Base-by-base conservation (phyloP, 2,888 invertebrate genomes). In the Seira sanloemensis region DNA sequence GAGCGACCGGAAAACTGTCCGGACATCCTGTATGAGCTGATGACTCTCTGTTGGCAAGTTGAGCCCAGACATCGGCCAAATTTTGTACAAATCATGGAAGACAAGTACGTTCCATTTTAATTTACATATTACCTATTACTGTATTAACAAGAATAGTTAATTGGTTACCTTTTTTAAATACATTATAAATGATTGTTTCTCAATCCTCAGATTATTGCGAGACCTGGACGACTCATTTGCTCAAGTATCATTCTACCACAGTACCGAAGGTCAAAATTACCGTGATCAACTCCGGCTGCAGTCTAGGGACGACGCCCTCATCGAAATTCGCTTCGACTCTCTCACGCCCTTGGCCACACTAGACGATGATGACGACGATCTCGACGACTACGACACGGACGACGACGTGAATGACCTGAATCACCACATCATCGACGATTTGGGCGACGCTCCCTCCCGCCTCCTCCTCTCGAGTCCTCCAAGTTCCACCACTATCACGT, bases 1-100 rank as follows among this genome's bases (percentile, higher is more conserved):
- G 97, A 97, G 91, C 94, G 96, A 85, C 99, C 99, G 0, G 97
- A 97, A 91, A 96, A 97, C 91, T 99, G 99, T 91, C 98, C 98
- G 0, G 96, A 97, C 90, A 94, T 95, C 90, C 92, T 99, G 91
- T 97, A 97, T 92, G 94, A 94, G 88, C 92, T 99, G 87, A 99
- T 99, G 99, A 93, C 94, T 88, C 93, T 93, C 87, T 98, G 98
- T 91, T 99, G 99, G 99, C 94, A 95, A 90, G 96, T 96, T 91
- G 94, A 96, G 89, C 94, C 96, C 0, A 92, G 93, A 46, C 92
- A 93, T 74, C 93, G 99, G 81, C 98, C 98, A 25, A 93, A 95
- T 79, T 99, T 99, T 93, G 93, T 96, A 90, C 94, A 94, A 87
- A 94, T 97, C 21, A 95, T 96, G n/a, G n/a, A n/a, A 89, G 94